phyloP scores from a whole-genome alignment of 2,113 vertebrate genomes.

The Rhodinocichla rosea region DNA sequence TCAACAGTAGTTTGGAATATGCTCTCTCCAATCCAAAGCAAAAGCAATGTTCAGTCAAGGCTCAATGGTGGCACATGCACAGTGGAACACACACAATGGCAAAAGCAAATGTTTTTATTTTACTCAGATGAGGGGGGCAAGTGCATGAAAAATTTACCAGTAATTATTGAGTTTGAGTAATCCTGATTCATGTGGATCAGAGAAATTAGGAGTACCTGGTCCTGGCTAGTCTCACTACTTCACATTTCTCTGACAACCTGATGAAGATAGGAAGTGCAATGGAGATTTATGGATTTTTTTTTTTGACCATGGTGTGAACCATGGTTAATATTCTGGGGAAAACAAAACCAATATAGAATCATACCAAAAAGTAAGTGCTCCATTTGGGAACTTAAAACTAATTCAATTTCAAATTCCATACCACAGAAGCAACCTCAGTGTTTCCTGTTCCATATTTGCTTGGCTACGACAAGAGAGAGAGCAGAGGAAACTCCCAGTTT shows the following conservation, averaged over 20 bases:
- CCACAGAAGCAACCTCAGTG: background rate
- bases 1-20: background rate
- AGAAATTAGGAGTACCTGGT: background rate
- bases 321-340: background rate
- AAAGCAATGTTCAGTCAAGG: background rate
- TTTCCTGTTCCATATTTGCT: background rate
- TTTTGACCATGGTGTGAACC: background rate
- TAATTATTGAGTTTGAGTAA: background rate
- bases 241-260: background rate
- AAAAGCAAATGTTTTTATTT: background rate
- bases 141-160: fast-evolving
- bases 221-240: background rate
- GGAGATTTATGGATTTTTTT: background rate
- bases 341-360: background rate
- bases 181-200: background rate
- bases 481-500: background rate
- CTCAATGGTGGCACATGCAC: background rate
- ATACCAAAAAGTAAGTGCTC: background rate
- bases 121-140: background rate
- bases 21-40: background rate
- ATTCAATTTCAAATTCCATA: background rate
- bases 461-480: background rate
- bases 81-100: background rate
- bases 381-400: background rate
- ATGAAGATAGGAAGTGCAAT: background rate